Evolutionary conservation across 2,797 vertebrate genomes (phyloP).

Genomic region (Galagoides demidoff): DNA sequence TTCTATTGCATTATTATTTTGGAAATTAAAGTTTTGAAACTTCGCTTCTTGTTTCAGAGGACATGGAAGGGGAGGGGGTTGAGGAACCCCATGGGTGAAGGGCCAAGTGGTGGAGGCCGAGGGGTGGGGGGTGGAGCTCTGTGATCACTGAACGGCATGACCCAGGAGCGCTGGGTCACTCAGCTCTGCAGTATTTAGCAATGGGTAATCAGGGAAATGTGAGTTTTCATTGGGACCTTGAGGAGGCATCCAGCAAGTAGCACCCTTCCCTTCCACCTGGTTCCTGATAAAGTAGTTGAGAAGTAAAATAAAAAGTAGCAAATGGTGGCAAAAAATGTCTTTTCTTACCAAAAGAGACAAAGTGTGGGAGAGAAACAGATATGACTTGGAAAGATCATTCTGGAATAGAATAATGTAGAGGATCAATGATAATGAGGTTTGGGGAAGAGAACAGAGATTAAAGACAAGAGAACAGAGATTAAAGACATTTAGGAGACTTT

Average conservation of each 20-base stretch:
- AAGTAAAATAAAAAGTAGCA: neutral
- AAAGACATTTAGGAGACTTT: neutral
- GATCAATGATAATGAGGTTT: neutral
- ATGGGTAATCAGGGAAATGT: neutral
- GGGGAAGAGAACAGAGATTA: neutral
- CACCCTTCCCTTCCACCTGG: neutral
- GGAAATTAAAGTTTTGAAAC: neutral
- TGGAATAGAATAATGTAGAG: neutral
- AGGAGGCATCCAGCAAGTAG: neutral
- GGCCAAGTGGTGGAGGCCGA: neutral
- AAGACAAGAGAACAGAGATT: neutral
- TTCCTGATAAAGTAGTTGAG: neutral
- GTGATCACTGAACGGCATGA: neutral
- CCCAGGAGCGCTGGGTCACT: neutral
- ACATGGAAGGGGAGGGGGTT: too few relatives aligned
- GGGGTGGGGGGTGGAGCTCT: neutral
- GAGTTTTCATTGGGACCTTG: neutral
- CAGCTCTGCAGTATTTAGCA: neutral
- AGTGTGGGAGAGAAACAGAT: neutral
- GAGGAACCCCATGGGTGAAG: neutral
- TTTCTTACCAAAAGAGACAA: neutral
- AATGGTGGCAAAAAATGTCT: neutral
- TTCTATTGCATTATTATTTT: neutral
- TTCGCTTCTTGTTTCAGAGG: neutral
- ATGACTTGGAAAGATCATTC: neutral